These are phyloP conservation scores for Drosophila colorata DNA, from an alignment of 2,888 invertebrate genomes.

Conservation along the genomic window DNA sequence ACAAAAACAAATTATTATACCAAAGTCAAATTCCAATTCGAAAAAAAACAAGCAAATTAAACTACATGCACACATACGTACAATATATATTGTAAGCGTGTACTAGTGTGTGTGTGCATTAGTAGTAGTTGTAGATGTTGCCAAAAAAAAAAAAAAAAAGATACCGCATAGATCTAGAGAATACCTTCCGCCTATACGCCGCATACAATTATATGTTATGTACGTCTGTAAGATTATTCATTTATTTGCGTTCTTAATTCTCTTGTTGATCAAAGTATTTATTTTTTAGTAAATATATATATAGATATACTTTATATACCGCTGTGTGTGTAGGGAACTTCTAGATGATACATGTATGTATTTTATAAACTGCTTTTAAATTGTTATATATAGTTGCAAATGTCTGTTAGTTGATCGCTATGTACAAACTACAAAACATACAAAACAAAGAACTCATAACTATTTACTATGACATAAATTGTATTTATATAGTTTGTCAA, in stretches of 20 bases:
- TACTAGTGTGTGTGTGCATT: conserved; percentile 14
- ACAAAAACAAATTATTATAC: conserved; percentile 53
- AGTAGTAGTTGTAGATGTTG: conserved; percentile 68
- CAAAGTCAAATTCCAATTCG: conserved; percentile 66
- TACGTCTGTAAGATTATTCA: conserved; percentile 31
- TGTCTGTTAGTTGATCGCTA: conserved; percentile 45
- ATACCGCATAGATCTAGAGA: conserved; percentile 22
- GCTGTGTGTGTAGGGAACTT: conserved; percentile 36
- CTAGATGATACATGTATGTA: conserved; percentile 48
- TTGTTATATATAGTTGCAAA: conserved; percentile 61
- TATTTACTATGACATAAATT: conserved; percentile 26
- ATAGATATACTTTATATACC: conserved; percentile 21
- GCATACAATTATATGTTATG: conserved; percentile 23
- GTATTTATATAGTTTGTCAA: conserved; percentile 46
- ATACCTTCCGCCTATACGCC: conserved; percentile 46
- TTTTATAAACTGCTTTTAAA: conserved; percentile 68
- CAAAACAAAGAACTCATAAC: conserved; percentile 34
- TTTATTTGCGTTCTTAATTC: conserved; percentile 47
- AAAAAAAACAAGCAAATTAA: conserved; percentile 28
- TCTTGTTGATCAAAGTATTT: conserved; percentile 65
- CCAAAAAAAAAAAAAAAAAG: conserved; percentile 50
- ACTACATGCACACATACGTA: conserved; percentile 16
- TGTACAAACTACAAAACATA: conserved; percentile 45
- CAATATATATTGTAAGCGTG: not conserved
- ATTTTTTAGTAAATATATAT: conserved; percentile 54